Conservation (phyloP, 2,113 vertebrate genomes). For the Maccullochella peelii region DNA sequence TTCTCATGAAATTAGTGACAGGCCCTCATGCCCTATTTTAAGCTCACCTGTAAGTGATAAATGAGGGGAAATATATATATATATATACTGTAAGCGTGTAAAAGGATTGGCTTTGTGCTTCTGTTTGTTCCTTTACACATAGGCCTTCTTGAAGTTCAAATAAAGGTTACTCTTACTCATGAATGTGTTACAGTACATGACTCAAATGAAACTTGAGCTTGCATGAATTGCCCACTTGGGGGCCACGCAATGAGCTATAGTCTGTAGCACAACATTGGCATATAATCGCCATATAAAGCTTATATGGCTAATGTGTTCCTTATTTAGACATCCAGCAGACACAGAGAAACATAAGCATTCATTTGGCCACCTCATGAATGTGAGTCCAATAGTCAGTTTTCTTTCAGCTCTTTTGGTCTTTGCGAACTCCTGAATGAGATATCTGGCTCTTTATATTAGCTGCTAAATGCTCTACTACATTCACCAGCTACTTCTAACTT, state of each 20-base stretch:
- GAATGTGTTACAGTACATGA: not conserved
- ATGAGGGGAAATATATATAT: conserved; percentile 29
- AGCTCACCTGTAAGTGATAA: conserved; percentile 21
- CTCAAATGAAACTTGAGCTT: not conserved
- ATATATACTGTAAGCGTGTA: conserved; percentile 51
- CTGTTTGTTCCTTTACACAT: conserved; percentile 35
- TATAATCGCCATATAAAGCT: too few relatives aligned
- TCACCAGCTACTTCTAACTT: not conserved
- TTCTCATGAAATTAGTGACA: conserved; percentile 13
- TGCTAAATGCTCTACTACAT: too few relatives aligned
- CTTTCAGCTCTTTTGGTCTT: not conserved
- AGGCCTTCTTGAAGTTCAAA: conserved; percentile 58
- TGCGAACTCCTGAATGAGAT: too few relatives aligned
- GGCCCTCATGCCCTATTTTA: conserved; percentile 1
- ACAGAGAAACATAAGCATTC: too few relatives aligned
- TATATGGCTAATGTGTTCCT: not conserved
- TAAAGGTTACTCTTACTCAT: conserved; percentile 69
- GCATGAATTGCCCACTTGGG: not conserved
- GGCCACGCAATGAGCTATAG: not conserved
- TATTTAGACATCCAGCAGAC: not conserved
- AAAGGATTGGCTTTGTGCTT: conserved; percentile 52
- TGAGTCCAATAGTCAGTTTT: not conserved
- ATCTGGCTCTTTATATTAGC: not conserved
- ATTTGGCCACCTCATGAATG: not conserved
- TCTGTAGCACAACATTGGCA: not conserved